Base-by-base conservation (phyloP, 2,888 invertebrate species). In the Polyommatus iphigenia region DNA sequence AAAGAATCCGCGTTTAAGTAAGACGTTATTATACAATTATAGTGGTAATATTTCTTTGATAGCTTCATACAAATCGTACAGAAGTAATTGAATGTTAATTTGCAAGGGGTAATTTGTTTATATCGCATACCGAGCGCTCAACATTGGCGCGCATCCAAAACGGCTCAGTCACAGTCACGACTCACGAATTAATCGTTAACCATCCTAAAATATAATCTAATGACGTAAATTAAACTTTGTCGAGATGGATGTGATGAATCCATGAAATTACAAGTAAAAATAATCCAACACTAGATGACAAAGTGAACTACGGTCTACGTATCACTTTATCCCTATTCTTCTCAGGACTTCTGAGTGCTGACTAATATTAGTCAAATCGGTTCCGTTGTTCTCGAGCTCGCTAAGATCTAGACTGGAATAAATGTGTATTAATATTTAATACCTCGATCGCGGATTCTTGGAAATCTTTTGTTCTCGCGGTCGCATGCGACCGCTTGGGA, bases 41-140 rank as follows among this genome's bases (percentile, higher is more conserved):
- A 41, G 2, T 41, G 2, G 41, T 41, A 8, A 15, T 24, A 32
- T 32, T 67, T 67, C 67, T 67, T 62, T 67, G 67, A 67, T 67
- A 32, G 15, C 32, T 67, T 29, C 15, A 67, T 67, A 18, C 67
- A 18, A 29, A 67, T 29, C 67, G 67, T 29, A 67, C 67, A 67
- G 62, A 20, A 29, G 15, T 67, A 67, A 79, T 81, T 79, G 78
- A 77, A 78, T 50, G 57, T 78, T 78, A 41, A 72, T 72, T 83
- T 84, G 83, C 85, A 83, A 84, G 82, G 81, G 82, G 83, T 87
- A 86, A 87, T 89, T 85, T 85, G 85, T 88, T 89, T 87, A 87
- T 85, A 83, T 76, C 79, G 71, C 76, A 67, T 78, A 85, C 85
- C 36, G 6, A 72, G n/a, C 72, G 72, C 15, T 72, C 20, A 72